phyloP scores from a whole-genome alignment of 1,140 invertebrate species.

The Phthorimaea operculella region DNA sequence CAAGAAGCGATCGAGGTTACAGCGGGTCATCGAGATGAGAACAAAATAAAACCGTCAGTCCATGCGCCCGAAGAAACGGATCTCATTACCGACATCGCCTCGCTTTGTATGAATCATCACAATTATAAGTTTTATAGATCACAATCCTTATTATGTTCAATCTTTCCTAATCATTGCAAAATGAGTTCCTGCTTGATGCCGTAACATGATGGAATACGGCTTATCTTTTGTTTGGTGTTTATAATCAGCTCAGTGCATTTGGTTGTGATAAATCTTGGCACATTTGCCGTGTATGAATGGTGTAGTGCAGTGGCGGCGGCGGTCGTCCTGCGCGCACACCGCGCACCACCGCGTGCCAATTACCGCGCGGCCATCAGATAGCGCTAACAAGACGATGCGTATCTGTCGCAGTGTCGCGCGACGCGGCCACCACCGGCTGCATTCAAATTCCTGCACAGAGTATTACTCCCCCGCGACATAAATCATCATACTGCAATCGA shows the following conservation, averaged over 20 bases:
- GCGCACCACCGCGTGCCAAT: conserved; percentile 56
- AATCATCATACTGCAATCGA: conserved; percentile 14
- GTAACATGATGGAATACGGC: no score
- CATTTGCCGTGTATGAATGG: conserved; percentile 17
- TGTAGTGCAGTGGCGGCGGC: conserved; percentile 11
- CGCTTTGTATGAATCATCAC: no score
- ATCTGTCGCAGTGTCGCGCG: conserved; percentile 37
- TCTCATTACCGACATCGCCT: no score
- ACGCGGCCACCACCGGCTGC: conserved; percentile 13
- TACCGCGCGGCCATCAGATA: conserved; percentile 58
- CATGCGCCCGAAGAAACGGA: no score
- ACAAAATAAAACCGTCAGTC: background rate
- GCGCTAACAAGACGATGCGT: conserved; percentile 63
- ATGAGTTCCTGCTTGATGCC: no score
- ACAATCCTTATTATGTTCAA: no score
- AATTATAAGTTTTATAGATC: no score
- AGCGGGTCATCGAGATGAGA: background rate
- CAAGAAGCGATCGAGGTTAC: conserved; percentile 1
- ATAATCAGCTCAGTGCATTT: no score
- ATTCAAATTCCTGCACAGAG: conserved; percentile 51
- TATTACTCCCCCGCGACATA: conserved; percentile 40
- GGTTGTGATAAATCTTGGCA: background rate
- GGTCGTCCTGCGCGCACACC: conserved; percentile 15
- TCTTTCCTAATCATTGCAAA: no score
- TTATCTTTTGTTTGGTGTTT: no score